Evolutionary conservation across 2,113 vertebrate species (phyloP).

Genomic region (Corvus cornix): DNA sequence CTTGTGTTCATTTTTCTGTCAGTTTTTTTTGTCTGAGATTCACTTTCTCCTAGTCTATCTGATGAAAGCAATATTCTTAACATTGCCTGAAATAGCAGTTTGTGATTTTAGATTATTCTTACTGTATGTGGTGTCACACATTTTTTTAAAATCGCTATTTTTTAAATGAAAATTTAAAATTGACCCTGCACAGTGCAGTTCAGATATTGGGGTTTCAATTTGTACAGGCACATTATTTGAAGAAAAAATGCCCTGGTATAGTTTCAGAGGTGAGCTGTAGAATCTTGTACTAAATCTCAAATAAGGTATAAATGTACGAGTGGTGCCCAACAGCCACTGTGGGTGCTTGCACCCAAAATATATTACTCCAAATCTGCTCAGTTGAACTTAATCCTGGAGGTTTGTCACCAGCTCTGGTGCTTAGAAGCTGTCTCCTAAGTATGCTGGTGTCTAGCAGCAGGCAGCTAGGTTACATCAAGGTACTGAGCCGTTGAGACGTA

Average conservation of each 20-base stretch:
- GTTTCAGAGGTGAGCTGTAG: neutral
- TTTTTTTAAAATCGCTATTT: neutral
- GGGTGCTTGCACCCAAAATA: neutral
- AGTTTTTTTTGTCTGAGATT: neutral
- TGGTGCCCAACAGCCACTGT: neutral
- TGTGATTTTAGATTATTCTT: neutral
- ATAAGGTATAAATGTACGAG: rapidly evolving
- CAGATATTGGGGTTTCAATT: neutral
- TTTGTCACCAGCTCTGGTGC: neutral
- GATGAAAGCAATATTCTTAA: neutral
- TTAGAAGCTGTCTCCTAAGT: neutral
- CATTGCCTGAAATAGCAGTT: neutral
- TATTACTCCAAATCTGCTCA: neutral
- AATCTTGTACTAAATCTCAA: neutral
- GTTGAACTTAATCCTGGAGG: neutral
- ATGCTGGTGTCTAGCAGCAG: neutral
- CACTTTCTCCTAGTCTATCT: neutral
- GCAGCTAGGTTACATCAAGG: neutral
- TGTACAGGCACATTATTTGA: neutral
- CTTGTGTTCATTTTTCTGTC: neutral
- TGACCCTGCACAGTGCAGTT: neutral
- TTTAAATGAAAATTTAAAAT: neutral
- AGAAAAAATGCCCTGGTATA: neutral
- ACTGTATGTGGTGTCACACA: neutral
- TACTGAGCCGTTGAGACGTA: neutral